Conservation (phyloP, 2,113 vertebrate species). For the Xiphophorus couchianus region DNA sequence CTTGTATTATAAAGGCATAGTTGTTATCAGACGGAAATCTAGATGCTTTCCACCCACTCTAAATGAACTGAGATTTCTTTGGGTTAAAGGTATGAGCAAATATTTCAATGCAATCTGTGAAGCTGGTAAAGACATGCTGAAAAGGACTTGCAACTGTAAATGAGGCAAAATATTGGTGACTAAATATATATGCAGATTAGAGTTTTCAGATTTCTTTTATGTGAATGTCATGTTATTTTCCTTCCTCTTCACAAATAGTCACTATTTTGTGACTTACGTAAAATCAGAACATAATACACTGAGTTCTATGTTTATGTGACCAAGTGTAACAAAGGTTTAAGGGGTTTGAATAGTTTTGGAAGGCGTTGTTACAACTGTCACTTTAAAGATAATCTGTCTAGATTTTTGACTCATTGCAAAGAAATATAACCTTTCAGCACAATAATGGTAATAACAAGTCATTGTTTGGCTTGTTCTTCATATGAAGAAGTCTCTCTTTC, state of each 20-base stretch:
- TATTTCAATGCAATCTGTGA: no score
- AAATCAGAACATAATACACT: neutral
- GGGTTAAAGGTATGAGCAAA: no score
- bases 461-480: slow-evolving; percentile 17
- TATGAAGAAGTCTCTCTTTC: neutral
- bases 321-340: neutral
- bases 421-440: neutral
- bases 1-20: neutral
- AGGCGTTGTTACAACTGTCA: neutral
- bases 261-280: neutral
- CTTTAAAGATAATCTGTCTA: neutral
- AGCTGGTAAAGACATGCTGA: no score
- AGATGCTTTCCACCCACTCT: no score
- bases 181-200: neutral
- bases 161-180: neutral
- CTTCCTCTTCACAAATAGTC: neutral
- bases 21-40: no score
- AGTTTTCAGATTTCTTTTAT: neutral
- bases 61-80: no score
- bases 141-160: neutral
- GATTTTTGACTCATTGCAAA: neutral
- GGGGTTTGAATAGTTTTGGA: neutral
- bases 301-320: neutral
- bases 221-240: neutral
- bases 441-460: neutral